Evolutionary conservation across 2,888 invertebrate genomes (phyloP), one percentile per base, ranked within the genome.

Genomic region (Sipunculus nudus): DNA sequence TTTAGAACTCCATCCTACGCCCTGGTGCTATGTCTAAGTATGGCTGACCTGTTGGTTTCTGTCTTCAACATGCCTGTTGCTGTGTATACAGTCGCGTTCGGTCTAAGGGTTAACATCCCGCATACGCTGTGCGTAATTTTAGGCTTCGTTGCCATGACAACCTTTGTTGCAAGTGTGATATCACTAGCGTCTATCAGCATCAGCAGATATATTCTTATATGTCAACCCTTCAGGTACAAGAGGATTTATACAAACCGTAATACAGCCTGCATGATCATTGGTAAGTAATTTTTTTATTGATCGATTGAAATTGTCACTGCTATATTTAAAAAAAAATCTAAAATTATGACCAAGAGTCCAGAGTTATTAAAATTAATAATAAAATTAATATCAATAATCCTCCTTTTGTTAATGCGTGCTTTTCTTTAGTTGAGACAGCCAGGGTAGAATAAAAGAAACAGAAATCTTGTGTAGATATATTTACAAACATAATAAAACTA

Each of bases 131-230:
- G 47, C 19, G 28, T 47, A 10, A 19, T 10, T 8, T 10, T 47
- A 5, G 47, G 47, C 23, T 47, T 47, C 19, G 8, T 47, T 19
- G 28, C 47, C 13, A 47, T 47, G 47, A 25, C 26, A 21, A 47
- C 47, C 10, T 47, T 47, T 28, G 28, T 47, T 47, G 47, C 47
- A 26, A 25, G 26, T 25, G 47, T 47, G 10, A 47, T 47, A 28
- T 47, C 47, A 26, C 19, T 47, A 19, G 47, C 26, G 5, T 23
- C 28, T 28, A 47, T 47, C 47, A 21, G 23, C 28, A 8, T 28
- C 28, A 47, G 28, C 47, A 6, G 47, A 21, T 47, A 26, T 28
- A 19, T 47, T 6, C 47, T 13, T 8, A 47, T 47, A 21, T 47
- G 47, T 47, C 8, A 26, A 26, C 26, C 47, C 10, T 10, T 10